Conservation (phyloP, 2,797 vertebrate species). For the Aldrovandia affinis region DNA sequence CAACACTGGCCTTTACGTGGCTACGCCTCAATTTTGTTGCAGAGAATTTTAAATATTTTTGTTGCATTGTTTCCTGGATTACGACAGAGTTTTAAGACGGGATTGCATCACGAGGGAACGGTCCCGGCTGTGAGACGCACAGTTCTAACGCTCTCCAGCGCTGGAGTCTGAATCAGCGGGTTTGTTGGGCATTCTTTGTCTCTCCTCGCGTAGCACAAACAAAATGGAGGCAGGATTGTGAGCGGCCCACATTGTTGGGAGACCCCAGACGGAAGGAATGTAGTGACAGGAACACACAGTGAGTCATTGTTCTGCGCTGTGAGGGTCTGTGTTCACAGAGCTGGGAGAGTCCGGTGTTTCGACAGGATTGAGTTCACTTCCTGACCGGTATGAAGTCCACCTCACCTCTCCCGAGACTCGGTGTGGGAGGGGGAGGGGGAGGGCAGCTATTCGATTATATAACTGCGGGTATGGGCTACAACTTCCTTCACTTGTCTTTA, state of each 20-base stretch:
- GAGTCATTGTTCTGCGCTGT: background rate
- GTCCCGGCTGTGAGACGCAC: background rate
- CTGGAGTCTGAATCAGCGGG: background rate
- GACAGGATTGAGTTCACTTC: background rate
- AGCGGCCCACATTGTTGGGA: background rate
- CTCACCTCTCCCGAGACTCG: background rate
- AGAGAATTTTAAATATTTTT: background rate
- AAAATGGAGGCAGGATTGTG: background rate
- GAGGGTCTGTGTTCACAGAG: background rate
- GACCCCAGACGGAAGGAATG: constrained; percentile 1
- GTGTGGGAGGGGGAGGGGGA: background rate
- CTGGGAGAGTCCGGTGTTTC: background rate
- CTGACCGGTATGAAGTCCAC: too few species aligned
- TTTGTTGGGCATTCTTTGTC: background rate
- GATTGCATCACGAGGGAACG: background rate
- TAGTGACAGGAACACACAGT: background rate
- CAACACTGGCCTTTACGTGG: background rate
- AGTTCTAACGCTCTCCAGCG: background rate
- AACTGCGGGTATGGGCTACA: too few species aligned
- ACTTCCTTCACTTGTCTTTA: too few species aligned
- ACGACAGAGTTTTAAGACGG: background rate
- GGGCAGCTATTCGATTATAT: background rate
- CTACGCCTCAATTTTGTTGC: background rate
- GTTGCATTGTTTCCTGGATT: background rate
- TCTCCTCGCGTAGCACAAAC: background rate